Percentiles rank a stretch among this genome's conserved stretches.
Evolutionary conservation across 2,888 invertebrate genomes (phyloP).

Genomic region (Troides aeacus): DNA sequence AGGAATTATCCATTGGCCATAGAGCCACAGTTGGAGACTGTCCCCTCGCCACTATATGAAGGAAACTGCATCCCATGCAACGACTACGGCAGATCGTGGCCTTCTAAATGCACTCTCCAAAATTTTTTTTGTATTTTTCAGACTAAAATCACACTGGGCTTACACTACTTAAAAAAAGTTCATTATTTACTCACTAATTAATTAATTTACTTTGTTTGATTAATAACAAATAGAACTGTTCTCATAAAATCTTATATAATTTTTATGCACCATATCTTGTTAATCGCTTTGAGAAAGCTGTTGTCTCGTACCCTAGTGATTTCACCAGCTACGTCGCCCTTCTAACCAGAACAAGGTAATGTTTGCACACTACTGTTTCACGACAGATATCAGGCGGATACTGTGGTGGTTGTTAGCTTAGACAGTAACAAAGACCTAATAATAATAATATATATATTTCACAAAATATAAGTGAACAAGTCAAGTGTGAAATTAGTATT

Average conservation of each 20-base stretch:
- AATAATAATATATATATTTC: too few species aligned
- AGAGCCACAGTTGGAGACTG: constrained; percentile 31
- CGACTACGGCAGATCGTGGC: constrained; percentile 10
- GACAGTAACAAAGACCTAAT: too few species aligned
- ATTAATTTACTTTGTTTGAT: too few species aligned
- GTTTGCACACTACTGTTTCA: too few species aligned
- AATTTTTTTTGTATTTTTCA: constrained; percentile 16
- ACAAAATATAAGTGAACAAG: constrained; percentile 1
- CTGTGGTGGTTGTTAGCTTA: too few species aligned
- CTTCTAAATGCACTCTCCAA: constrained; percentile 19
- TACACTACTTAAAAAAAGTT: not conserved
- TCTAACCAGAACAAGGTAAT: too few species aligned
- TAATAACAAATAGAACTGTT: not conserved
- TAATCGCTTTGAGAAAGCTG: too few species aligned
- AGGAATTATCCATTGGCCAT: constrained; percentile 54
- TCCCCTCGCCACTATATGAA: constrained; percentile 16
- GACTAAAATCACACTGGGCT: constrained; percentile 21
- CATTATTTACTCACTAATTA: not conserved
- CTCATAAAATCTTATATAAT: not conserved
- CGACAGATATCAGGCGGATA: too few species aligned
- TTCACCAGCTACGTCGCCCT: too few species aligned
- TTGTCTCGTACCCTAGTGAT: too few species aligned
- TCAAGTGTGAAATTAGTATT: constrained; percentile 23
- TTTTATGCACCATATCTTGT: not conserved
- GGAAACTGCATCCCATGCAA: constrained; percentile 17